These are phyloP conservation scores for Aleiodes sp. DNA, from an alignment of 1,140 invertebrate genomes.

Conservation along the genomic window DNA sequence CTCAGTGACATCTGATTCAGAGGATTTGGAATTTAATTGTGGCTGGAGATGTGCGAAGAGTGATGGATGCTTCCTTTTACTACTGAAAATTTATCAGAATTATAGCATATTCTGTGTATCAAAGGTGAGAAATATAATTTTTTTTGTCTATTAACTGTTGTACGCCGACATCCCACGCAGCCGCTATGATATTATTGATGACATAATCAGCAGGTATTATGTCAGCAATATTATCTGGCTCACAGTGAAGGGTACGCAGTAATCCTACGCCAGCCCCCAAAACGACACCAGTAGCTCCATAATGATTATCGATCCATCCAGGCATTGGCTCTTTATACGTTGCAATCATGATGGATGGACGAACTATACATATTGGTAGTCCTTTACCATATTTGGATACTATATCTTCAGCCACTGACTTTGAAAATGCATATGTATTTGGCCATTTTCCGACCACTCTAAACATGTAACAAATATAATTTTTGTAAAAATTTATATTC, in stretches of 20 bases:
- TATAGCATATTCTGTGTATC: background rate
- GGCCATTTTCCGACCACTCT: constrained; percentile 80
- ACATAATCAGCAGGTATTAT: constrained; percentile 89
- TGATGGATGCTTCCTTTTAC: background rate
- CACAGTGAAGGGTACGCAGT: constrained; percentile 75
- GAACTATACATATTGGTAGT: constrained; percentile 78
- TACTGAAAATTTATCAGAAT: background rate
- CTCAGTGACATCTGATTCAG: constrained; percentile 21
- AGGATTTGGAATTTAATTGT: background rate
- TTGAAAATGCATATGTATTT: constrained; percentile 88
- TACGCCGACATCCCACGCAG: constrained; percentile 73
- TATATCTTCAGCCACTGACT: constrained; percentile 81
- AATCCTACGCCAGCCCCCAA: constrained; percentile 78
- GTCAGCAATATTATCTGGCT: constrained; percentile 74
- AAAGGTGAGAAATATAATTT: background rate
- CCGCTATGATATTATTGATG: constrained; percentile 82
- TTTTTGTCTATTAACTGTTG: constrained; percentile 57
- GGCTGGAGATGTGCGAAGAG: background rate
- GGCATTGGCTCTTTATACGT: constrained; percentile 76
- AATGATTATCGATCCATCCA: constrained; percentile 90
- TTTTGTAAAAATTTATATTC: constrained; percentile 9
- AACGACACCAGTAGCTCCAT: constrained; percentile 78
- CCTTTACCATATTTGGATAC: constrained; percentile 72
- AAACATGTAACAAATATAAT: constrained; percentile 55
- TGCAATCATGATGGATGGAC: constrained; percentile 81